These are phyloP conservation scores for Drosophila carrolli DNA, from an alignment of 1,140 invertebrate genomes.

Conservation along the genomic window DNA sequence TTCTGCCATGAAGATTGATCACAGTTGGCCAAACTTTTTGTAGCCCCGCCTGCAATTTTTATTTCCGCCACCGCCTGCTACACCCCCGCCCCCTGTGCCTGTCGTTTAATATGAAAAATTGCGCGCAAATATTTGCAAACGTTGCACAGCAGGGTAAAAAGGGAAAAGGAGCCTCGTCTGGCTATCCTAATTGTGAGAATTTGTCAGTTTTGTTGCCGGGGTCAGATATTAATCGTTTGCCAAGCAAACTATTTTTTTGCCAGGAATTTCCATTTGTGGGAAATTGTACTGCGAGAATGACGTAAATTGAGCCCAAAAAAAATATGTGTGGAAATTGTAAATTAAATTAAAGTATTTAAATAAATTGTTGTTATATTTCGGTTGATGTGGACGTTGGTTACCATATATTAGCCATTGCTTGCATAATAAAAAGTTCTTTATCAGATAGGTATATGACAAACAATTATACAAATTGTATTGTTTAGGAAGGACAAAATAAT, in stretches of 20 bases:
- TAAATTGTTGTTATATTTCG: background rate
- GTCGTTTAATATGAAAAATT: constrained; percentile 81
- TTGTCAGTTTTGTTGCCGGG: constrained; percentile 67
- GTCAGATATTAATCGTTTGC: constrained; percentile 66
- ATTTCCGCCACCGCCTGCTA: constrained; percentile 43
- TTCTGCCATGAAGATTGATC: constrained; percentile 73
- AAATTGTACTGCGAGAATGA: background rate
- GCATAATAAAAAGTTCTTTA: too few species aligned
- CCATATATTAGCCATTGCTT: too few species aligned
- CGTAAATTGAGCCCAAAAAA: background rate
- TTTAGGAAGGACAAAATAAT: too few species aligned
- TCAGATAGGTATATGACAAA: too few species aligned
- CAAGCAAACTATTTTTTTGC: background rate
- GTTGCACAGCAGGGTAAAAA: constrained; percentile 21
- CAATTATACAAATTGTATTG: too few species aligned
- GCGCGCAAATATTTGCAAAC: constrained; percentile 73
- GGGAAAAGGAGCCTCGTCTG: constrained; percentile 11
- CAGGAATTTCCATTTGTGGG: background rate
- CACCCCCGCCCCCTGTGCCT: constrained; percentile 17
- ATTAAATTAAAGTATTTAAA: constrained; percentile 20
- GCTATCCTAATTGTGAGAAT: constrained; percentile 66
- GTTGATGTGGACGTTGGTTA: background rate
- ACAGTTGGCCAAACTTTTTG: constrained; percentile 72
- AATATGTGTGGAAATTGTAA: constrained; percentile 13
- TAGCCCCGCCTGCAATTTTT: constrained; percentile 68